Percentiles rank a stretch among this genome's conserved stretches.
phyloP scores from a whole-genome alignment of 2,113 vertebrate species.

The Verasper variegatus region DNA sequence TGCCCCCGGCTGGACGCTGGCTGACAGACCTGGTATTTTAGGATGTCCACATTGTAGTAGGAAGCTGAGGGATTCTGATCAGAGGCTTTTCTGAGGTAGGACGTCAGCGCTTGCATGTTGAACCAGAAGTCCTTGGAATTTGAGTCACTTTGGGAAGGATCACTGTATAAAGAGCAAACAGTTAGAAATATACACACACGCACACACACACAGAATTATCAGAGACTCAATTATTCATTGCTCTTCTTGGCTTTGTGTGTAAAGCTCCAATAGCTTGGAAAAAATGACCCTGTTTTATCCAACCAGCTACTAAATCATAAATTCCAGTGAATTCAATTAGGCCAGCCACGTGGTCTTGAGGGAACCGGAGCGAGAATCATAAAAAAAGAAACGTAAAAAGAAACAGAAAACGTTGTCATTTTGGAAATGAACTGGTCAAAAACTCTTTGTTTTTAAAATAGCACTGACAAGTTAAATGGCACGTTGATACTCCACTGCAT shows the following conservation, averaged over 20 bases:
- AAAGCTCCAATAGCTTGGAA: conserved; percentile 68
- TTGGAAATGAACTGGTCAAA: not conserved
- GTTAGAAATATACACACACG: conserved; percentile 13
- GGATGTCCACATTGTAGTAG: conserved; percentile 97
- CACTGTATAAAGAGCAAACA: conserved; percentile 79
- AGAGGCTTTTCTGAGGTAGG: conserved; percentile 96
- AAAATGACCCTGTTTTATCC: conserved; percentile 61
- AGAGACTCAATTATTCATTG: conserved; percentile 68
- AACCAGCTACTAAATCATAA: conserved; percentile 74
- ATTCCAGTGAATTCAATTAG: conserved; percentile 72
- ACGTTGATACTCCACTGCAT: not conserved
- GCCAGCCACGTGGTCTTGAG: conserved; percentile 48
- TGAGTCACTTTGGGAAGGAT: conserved; percentile 92
- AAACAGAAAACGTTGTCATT: conserved; percentile 4
- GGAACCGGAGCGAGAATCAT: conserved; percentile 26
- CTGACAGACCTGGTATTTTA: conserved; percentile 94
- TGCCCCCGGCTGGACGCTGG: not conserved
- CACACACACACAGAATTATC: conserved; percentile 44
- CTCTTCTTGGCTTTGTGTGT: conserved; percentile 59
- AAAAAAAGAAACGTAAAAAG: not conserved
- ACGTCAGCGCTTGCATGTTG: conserved; percentile 96
- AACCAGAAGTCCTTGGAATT: conserved; percentile 96
- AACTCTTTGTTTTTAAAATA: conserved; percentile 11
- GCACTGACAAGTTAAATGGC: not conserved
- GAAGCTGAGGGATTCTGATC: conserved; percentile 96